A percentile compares a stretch with the other conserved stretches of the same genome.
These are phyloP conservation scores for Oscheius sp. DNA, from an alignment of 2,888 invertebrate genomes.

Conservation along the genomic window DNA sequence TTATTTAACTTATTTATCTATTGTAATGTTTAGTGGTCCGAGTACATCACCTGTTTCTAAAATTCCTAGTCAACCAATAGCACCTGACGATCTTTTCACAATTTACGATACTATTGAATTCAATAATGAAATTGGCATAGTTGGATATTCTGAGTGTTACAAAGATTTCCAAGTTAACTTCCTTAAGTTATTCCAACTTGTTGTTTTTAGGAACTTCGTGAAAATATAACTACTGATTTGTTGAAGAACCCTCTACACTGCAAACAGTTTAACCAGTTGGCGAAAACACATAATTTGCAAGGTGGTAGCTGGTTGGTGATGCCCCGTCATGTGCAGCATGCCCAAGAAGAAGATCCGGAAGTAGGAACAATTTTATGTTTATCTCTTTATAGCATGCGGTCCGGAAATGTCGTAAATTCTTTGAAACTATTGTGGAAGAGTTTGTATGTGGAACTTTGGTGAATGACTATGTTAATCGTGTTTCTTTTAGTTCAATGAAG, in stretches of 20 bases:
- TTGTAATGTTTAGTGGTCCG: neutral
- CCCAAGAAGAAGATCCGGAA: neutral
- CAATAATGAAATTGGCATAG: neutral
- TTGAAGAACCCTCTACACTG: neutral
- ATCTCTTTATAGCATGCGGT: neutral
- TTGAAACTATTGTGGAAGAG: neutral
- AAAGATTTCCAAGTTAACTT: neutral
- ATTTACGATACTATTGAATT: conserved; percentile 13
- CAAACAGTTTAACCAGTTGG: neutral
- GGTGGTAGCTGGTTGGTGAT: conserved; percentile 17
- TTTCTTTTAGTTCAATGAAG: neutral
- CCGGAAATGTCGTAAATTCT: conserved; percentile 3
- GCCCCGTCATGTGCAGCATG: neutral
- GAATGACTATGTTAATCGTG: conserved; percentile 4
- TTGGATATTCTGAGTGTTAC: neutral
- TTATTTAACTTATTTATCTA: neutral
- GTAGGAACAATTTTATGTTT: neutral
- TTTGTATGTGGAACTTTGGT: neutral
- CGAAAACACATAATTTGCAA: neutral
- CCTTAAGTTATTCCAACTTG: neutral
- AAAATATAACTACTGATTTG: neutral
- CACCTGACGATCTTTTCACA: neutral
- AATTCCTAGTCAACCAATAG: neutral
- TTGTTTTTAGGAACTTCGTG: neutral
- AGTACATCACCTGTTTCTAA: neutral